Evolutionary conservation across 2,113 vertebrate genomes (phyloP), one percentile per base, ranked within the genome.

Genomic region (Andinoacara biseriatus): DNA sequence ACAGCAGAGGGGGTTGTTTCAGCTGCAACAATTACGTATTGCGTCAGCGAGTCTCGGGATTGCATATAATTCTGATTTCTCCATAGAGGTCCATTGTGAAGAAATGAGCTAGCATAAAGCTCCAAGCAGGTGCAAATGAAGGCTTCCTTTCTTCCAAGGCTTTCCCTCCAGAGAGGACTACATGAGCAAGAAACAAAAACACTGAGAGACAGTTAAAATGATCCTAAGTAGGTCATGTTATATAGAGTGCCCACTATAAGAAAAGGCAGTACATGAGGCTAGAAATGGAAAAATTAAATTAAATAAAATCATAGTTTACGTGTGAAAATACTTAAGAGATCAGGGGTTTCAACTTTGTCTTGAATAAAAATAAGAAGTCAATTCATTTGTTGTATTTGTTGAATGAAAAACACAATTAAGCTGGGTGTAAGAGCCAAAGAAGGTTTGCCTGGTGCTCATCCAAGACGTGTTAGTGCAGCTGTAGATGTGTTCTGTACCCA

Each of bases 1-100:
- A 40, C 74, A 59, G 74, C 35, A 59, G 35, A 75, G 74, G 54
- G 74, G n/a, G 74, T 11, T 58, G 31, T 75, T 75, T 74, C 49
- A 56, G 49, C 69, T 49, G 65, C 9, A 69, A 52, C 43, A 69
- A 69, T 69, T 49, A 69, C 49, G 24, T 69, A 29, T 52, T 69
- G 65, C 5, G 0, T 69, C 43, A 69, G 0, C 31, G 24, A 69
- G 17, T 29, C 65, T 52, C 11, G 31, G 17, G 24, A 69, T 31
- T 72, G 65, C 65, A 52, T 31, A 31, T 52, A 52, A 31, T 52
- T 72, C 24, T 20, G 31, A 72, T 20, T 4, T 72, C 65, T 72
- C 17, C 43, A 31, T n/a, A 31, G 26, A 31, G 24, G 5, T 52
- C 26, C 5, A 31, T 17, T 72, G 17, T 72, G 29, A 31, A 72